Evolutionary conservation across 2,888 invertebrate genomes (phyloP).

Genomic region (Polymixis lichenea): DNA sequence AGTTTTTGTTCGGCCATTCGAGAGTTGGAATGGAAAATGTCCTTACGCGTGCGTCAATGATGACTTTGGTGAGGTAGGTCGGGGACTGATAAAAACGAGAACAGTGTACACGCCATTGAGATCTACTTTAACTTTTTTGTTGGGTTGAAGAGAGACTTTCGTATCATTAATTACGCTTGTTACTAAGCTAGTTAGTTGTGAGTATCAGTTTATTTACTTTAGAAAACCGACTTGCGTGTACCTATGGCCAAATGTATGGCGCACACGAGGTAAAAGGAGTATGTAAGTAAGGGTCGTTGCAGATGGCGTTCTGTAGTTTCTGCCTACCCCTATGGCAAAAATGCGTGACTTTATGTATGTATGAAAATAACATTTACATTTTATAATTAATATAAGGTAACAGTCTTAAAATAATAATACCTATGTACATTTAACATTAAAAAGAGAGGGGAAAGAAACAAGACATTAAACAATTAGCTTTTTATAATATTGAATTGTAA

Average conservation of each 20-base stretch:
- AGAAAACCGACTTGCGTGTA: too few species aligned
- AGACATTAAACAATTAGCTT: neutral
- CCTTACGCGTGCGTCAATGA: slow-evolving; percentile 42
- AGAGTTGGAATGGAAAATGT: slow-evolving; percentile 58
- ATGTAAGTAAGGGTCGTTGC: too few species aligned
- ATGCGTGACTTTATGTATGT: too few species aligned
- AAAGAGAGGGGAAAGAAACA: neutral
- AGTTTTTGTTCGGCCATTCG: slow-evolving; percentile 49
- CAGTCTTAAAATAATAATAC: neutral
- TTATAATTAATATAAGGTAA: neutral
- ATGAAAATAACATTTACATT: neutral
- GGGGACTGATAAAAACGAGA: slow-evolving; percentile 25
- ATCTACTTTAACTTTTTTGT: slow-evolving; percentile 30
- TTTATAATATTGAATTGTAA: too few species aligned
- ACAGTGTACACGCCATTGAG: slow-evolving; percentile 17
- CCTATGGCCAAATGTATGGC: too few species aligned
- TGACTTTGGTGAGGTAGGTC: slow-evolving; percentile 60
- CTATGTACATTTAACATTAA: neutral
- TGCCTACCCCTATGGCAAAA: too few species aligned
- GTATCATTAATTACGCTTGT: neutral
- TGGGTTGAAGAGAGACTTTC: neutral
- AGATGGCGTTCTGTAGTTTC: too few species aligned
- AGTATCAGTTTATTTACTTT: neutral
- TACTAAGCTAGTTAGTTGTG: neutral
- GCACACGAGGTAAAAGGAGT: too few species aligned